Evolutionary conservation across 2,113 vertebrate genomes (phyloP), one percentile per base, ranked within the genome.

Genomic region (Poeciliopsis occidentalis): DNA sequence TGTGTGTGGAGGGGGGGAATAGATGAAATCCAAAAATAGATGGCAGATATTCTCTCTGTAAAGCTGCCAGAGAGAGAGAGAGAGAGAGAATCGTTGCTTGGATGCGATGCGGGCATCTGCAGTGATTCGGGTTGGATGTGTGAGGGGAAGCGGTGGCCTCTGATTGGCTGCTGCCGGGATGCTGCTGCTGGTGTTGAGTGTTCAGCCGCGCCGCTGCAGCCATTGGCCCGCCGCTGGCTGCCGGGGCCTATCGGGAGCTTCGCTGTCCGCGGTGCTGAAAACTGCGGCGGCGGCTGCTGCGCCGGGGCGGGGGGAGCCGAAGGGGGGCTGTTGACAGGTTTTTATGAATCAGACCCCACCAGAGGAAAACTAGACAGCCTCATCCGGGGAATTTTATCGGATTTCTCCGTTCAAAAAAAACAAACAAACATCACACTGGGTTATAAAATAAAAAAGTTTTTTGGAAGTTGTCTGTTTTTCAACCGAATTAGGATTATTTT

Each of bases 71-170:
- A 91, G 89, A 91, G 89, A 91, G 90, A 85, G 63, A 41, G 27
- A 27, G 69, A 67, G 72, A 75, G 70, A 39, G 69, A 71, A 12
- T 54, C 67, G 70, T 3, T 37, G 87, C 74, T 83, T 81, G 67
- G 88, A 90, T 92, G 92, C 91, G 89, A 90, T 92, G 92, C 91
- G 83, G 92, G 89, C 78, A 92, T 94, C 91, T 88, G 88, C 89
- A 92, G 88, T 89, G 85, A 86, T 87, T 89, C 81, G 87, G 90
- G 89, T 91, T 94, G 93, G 91, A 88, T 87, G 88, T 47, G 77
- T 32, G 69, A 69, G 81, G 75, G 57, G 63, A 75, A 82, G 67
- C 32, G 77, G 27, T 27, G 90, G 17, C 47, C 27, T 73, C 67
- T 69, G 12, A 91, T 92, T 92, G 91, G 91, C 85, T 88, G 70